Base-by-base conservation (phyloP, 2,888 invertebrate species). In the Stenichneumon culpator region DNA sequence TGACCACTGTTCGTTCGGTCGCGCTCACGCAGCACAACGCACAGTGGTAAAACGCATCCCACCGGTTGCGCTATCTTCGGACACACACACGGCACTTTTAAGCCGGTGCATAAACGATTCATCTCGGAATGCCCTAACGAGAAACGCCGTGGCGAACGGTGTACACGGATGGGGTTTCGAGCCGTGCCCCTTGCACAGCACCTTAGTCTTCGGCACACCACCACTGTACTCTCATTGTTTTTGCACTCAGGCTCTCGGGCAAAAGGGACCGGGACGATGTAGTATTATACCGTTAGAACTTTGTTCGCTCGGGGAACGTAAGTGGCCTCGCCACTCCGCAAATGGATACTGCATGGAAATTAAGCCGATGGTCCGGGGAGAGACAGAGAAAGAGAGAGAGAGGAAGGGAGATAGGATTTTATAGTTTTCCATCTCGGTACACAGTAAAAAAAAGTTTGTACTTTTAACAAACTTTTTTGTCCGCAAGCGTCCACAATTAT, bases 91-190 rank as follows among this genome's bases (percentile, higher is more conserved):
- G 63, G 47, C 68, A 83, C 54, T 74, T 83, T 79, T 50, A 79
- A 75, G 11, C 63, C 63, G 75, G 65, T 65, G 75, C 70, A 74
- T 74, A 70, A 79, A 72, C 75, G 75, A 81, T 84, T 81, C 54
- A 73, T 84, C 81, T 84, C 72, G 84, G 80, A 84, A 84, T 84
- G 44, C 80, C 44, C 60, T 81, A 84, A 84, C 81, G 81, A 81
- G 84, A 50, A 32, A 77, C 39, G 32, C 60, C 52, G 73, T 69
- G 70, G 25, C 70, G 7, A 6, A 47, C n/a, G 32, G 14, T n/a
- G 16, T 32, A 63, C 28, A 28, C 16, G 28, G 32, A 63, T 28
- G 28, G 32, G 28, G 44, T 28, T 63, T 57, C 22, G 22, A 57
- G 19, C 69, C 25, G 16, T 50, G n/a, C 16, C 44, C 11, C 63